Base-by-base conservation (phyloP, 1,140 invertebrate species). In the Bombus superbus region DNA sequence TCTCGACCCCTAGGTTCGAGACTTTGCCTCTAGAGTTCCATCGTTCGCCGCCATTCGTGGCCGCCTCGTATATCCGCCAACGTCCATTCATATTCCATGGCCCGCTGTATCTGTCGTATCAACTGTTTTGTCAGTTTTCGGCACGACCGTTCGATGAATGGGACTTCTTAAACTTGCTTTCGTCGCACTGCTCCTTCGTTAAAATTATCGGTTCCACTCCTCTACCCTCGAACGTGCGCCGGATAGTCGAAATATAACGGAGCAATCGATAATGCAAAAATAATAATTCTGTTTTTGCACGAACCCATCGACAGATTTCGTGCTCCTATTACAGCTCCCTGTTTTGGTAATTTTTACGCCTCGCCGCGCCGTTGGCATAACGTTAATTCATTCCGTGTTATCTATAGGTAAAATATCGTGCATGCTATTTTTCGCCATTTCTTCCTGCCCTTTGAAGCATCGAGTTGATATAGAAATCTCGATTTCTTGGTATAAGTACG, bases 81-180 rank as follows among this genome's bases (percentile, higher is more conserved):
- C 91, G 90, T 93, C 90, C 92, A 94, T 95, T 94, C 93, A 93
- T 94, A 94, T 93, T 93, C 91, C 88, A 66, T 72, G 66, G 68
- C 13, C 64, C 88, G 89, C 92, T 93, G 93, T 94, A 94, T 94
- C 93, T 89, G 83, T 90, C 92, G 92, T 94, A 94, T 94, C 94
- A 95, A 94, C 94, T 95, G 94, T 95, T 94, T 95, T 95, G 94
- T 94, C 94, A 94, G 94, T 94, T 95, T 92, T 87, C 83, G 86
- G 88, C 91, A 87, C 80, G 83, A 88, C 76, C 82, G 73, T 71
- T 72, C 81, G 88, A 94, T 94, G 93, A 94, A 94, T 94, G 92
- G 92, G 91, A 93, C 92, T 94, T 94, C 92, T 94, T 93, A 68
- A 77, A 79, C 85, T 89, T 85, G 87, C 81, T 87, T 35, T 83